phyloP scores from a whole-genome alignment of 2,797 vertebrate genomes.

The Staurois parvus region DNA sequence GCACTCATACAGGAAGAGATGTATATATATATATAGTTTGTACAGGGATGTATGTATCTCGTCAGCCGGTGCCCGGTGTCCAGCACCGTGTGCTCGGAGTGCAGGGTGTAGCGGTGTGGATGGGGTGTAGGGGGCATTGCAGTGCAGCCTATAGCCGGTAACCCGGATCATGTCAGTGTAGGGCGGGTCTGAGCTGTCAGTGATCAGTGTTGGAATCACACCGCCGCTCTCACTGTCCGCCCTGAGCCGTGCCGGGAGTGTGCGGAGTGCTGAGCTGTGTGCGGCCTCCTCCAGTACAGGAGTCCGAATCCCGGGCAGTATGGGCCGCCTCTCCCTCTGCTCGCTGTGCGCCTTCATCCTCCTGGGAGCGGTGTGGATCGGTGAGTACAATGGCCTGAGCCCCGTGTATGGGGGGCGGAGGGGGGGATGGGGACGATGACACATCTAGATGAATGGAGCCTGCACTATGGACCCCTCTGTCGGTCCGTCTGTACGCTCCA shows the following conservation, averaged over 20 bases:
- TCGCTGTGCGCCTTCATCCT: background rate
- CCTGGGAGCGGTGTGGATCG: background rate
- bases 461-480: no score
- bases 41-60: no score
- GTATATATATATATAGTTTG: no score
- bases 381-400: constrained; percentile 33
- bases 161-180: background rate
- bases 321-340: background rate
- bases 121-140: constrained; percentile 10
- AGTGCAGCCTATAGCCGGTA: background rate
- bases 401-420: background rate
- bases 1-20: no score
- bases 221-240: constrained; percentile 5
- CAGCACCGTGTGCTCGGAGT: no score
- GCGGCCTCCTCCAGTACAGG: background rate
- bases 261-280: background rate
- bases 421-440: no score
- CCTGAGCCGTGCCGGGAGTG: constrained; percentile 28
- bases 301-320: background rate
- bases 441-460: no score
- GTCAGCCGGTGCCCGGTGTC: no score
- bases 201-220: constrained; percentile 4
- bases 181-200: constrained; percentile 46
- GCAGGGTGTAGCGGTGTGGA: no score
- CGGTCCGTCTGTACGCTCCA: no score